Conservation (phyloP, 2,797 vertebrate genomes). For the Brotogeris chrysoptera region DNA sequence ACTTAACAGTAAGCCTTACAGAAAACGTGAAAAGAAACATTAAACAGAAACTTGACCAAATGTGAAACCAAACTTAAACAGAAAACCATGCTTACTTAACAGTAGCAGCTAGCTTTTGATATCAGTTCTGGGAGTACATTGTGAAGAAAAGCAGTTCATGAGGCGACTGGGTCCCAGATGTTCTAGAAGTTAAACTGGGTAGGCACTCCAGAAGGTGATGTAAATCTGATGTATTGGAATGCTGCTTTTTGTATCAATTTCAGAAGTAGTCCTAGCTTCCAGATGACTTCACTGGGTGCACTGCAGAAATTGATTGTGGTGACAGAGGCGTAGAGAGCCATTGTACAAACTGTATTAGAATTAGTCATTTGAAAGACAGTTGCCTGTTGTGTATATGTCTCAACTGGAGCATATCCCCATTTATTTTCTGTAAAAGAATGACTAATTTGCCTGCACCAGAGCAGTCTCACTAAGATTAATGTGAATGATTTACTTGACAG, state of each 20-base stretch:
- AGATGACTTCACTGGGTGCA: not conserved
- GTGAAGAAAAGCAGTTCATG: not conserved
- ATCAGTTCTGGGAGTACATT: not conserved
- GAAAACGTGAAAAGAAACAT: not conserved
- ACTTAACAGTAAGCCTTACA: not conserved
- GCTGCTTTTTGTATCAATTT: not conserved
- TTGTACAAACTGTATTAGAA: not conserved
- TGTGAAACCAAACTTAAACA: not conserved
- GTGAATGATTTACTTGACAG: not conserved
- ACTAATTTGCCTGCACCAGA: not conserved
- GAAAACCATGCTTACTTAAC: not conserved
- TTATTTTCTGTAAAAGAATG: not conserved
- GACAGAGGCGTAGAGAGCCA: not conserved
- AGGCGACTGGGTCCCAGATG: not conserved
- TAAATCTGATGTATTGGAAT: not conserved
- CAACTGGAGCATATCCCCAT: not conserved
- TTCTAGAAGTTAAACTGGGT: not conserved
- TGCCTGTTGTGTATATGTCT: not conserved
- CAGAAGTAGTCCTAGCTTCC: not conserved
- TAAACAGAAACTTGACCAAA: not conserved
- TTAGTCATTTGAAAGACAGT: not conserved
- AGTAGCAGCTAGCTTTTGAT: not conserved
- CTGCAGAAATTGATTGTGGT: not conserved
- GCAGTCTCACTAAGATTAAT: not conserved
- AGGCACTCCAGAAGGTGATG: not conserved